A percentile compares a stretch with the other conserved stretches of the same genome.
Conservation (phyloP, 2,888 invertebrate species). For the Amphipyra tragopoginis region DNA sequence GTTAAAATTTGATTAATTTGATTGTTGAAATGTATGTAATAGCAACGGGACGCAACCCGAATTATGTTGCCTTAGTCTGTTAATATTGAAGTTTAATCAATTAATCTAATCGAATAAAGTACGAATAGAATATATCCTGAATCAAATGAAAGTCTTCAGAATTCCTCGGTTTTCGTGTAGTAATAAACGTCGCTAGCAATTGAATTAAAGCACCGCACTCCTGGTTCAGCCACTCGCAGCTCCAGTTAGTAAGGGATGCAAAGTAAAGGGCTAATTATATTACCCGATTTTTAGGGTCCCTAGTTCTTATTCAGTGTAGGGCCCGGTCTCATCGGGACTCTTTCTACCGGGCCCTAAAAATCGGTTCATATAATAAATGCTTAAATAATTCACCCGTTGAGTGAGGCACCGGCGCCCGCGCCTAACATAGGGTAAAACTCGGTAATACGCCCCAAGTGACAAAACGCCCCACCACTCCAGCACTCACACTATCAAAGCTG, state of each 20-base stretch:
- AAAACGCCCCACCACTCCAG: no score
- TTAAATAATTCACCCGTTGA: slow-evolving; percentile 86
- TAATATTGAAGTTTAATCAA: no score
- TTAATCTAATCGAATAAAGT: slow-evolving; percentile 15
- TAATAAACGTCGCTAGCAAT: slow-evolving; percentile 14
- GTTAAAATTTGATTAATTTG: slow-evolving; percentile 52
- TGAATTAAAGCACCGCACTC: slow-evolving; percentile 21
- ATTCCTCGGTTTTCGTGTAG: slow-evolving; percentile 9
- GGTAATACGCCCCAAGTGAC: no score
- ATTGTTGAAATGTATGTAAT: slow-evolving; percentile 44
- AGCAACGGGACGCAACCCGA: slow-evolving; percentile 19
- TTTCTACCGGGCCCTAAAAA: no score
- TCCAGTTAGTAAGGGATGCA: slow-evolving; percentile 55
- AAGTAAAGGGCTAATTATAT: no score
- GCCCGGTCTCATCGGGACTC: no score
- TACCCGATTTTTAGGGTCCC: no score
- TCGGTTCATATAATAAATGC: no score
- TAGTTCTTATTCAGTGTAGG: no score
- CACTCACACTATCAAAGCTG: no score
- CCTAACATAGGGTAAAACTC: no score
- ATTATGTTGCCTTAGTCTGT: slow-evolving; percentile 14
- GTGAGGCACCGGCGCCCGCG: slow-evolving; percentile 81
- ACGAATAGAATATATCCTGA: slow-evolving; percentile 6
- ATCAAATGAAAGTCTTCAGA: slow-evolving; percentile 17
- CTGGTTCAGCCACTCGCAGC: slow-evolving; percentile 42